Evolutionary conservation across 92 coral and sea anemone species (phyloP).

Genomic region (Epizoanthus ramosus): DNA sequence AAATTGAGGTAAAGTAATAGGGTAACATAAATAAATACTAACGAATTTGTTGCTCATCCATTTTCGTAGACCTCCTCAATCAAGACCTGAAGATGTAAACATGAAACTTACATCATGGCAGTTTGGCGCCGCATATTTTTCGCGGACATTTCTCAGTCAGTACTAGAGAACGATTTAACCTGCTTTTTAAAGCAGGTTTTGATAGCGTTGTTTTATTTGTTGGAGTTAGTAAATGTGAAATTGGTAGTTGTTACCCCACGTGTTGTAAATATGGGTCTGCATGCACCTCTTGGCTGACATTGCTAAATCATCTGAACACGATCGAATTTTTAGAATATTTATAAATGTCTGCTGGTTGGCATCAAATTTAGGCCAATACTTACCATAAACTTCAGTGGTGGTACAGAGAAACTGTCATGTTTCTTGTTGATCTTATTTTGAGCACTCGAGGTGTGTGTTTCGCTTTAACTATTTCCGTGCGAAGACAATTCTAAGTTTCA

Average conservation of each 20-base stretch:
- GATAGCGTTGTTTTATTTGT: not conserved
- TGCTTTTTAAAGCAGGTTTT: not conserved
- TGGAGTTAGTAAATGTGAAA: not conserved
- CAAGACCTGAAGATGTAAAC: constrained; percentile 7
- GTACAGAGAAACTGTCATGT: not conserved
- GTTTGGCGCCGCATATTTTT: not conserved
- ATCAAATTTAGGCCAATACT: not conserved
- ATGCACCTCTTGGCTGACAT: not conserved
- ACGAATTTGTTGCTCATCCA: constrained; percentile 6
- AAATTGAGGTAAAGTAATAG: constrained; percentile 50
- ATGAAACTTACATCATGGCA: not conserved
- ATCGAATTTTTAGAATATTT: not conserved
- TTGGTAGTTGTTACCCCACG: not conserved
- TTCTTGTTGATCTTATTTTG: not conserved
- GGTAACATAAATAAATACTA: not conserved
- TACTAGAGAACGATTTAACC: not conserved
- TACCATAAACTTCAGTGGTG: not conserved
- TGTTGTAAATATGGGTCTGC: not conserved
- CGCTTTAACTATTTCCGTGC: constrained; percentile 2
- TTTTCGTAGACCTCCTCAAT: not conserved
- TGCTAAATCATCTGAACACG: not conserved
- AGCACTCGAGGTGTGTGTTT: not conserved
- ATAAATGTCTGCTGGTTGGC: not conserved
- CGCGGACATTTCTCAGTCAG: not conserved
- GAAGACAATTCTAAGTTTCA: not conserved